Percentiles rank a stretch among this genome's conserved stretches.
Evolutionary conservation across 1,140 invertebrate species (phyloP).

Genomic region (Homarus americanus): DNA sequence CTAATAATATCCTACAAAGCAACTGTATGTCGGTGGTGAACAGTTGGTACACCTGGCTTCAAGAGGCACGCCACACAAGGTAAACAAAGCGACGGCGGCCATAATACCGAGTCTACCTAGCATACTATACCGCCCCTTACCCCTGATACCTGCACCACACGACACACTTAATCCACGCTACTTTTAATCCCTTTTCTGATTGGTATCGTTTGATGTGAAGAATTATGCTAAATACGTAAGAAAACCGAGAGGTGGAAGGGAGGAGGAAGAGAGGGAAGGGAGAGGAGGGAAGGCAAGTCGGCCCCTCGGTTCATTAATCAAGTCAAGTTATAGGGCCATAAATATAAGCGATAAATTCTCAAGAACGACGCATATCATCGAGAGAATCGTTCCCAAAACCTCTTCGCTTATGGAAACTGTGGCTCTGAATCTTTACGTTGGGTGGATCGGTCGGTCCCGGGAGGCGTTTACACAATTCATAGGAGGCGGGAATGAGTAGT

Average conservation of each 20-base stretch:
- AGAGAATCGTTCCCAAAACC: slow-evolving; percentile 45
- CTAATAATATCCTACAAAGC: too few relatives aligned
- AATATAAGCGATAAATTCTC: slow-evolving; percentile 67
- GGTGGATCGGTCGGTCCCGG: neutral
- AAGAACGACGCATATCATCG: slow-evolving; percentile 66
- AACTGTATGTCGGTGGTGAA: neutral
- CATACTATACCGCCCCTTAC: neutral
- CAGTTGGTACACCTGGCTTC: slow-evolving; percentile 52
- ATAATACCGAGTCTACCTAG: slow-evolving; percentile 1
- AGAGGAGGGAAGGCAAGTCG: neutral
- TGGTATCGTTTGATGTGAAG: neutral
- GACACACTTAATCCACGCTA: too few relatives aligned
- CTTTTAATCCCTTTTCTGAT: too few relatives aligned
- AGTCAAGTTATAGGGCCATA: slow-evolving; percentile 68
- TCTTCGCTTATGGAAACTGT: slow-evolving; percentile 43
- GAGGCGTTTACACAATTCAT: neutral
- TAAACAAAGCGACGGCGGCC: slow-evolving; percentile 49
- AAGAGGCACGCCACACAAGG: slow-evolving; percentile 46
- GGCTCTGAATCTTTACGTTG: neutral
- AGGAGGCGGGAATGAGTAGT: neutral
- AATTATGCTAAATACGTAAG: slow-evolving; percentile 11
- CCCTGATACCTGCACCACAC: too few relatives aligned
- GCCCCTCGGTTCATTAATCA: slow-evolving; percentile 53
- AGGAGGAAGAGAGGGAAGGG: neutral
- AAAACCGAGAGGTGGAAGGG: neutral